These are phyloP conservation scores for Andrena hattorfiana DNA, from an alignment of 2,888 invertebrate species.

Conservation along the genomic window DNA sequence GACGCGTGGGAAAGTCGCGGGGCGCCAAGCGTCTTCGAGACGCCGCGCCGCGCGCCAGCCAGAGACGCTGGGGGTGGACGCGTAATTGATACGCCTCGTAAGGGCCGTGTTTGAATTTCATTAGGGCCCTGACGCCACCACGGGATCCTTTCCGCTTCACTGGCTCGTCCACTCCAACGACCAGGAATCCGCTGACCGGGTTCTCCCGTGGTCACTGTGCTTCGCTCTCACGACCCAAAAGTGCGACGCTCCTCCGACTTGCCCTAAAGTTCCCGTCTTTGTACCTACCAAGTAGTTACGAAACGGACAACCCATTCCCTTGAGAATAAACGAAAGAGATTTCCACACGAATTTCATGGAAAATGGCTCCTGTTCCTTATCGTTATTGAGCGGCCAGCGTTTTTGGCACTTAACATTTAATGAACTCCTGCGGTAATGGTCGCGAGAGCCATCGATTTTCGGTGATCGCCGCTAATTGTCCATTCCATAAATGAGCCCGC, in stretches of 20 bases:
- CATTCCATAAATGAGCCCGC: constrained; percentile 1
- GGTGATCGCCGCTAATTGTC: neutral
- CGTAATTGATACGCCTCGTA: constrained; percentile 72
- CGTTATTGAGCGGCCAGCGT: too few species aligned
- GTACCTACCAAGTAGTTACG: constrained; percentile 18
- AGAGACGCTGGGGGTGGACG: constrained; percentile 68
- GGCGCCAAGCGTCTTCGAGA: constrained; percentile 68
- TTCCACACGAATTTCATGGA: too few species aligned
- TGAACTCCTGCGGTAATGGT: neutral
- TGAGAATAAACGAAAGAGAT: neutral
- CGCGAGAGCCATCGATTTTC: constrained; percentile 21
- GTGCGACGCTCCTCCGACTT: constrained; percentile 21
- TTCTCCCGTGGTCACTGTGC: constrained; percentile 11
- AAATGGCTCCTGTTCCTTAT: too few species aligned
- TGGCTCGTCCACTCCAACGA: constrained; percentile 57
- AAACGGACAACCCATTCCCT: constrained; percentile 8
- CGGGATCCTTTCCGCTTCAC: constrained; percentile 55
- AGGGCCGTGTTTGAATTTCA: constrained; percentile 72
- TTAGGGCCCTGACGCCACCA: constrained; percentile 62
- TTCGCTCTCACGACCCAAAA: constrained; percentile 42
- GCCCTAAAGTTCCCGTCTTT: constrained; percentile 5
- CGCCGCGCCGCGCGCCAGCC: neutral
- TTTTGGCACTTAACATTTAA: neutral
- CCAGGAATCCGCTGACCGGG: constrained; percentile 47
- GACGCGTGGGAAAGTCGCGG: constrained; percentile 68